phyloP scores from a whole-genome alignment of 1,140 invertebrate species.

The Carcinoscorpius rotundicauda region DNA sequence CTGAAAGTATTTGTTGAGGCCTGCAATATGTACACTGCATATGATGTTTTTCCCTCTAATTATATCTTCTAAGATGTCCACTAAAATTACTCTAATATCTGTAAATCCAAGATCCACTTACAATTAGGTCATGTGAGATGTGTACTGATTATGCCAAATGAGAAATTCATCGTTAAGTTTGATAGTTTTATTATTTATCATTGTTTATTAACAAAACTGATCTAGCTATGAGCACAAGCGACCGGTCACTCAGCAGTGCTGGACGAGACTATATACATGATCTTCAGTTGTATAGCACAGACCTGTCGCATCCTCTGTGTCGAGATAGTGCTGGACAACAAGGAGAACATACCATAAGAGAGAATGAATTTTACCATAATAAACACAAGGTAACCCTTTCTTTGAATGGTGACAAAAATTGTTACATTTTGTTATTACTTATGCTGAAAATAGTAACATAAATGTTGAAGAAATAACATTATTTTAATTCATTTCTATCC shows the following conservation, averaged over 20 bases:
- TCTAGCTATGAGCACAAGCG: constrained; percentile 6
- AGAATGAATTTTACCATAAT: constrained; percentile 18
- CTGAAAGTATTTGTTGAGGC: too few relatives aligned
- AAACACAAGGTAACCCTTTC: constrained; percentile 12
- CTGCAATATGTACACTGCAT: too few relatives aligned
- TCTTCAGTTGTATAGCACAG: constrained; percentile 8
- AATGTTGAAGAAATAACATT: background rate
- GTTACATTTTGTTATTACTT: background rate
- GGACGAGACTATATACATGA: constrained; percentile 14
- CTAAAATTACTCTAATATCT: too few relatives aligned
- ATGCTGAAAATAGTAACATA: background rate
- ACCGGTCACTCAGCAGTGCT: constrained; percentile 15
- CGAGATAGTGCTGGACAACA: constrained; percentile 14
- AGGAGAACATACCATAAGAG: constrained; percentile 11
- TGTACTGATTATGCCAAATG: too few relatives aligned
- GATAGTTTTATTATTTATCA: too few relatives aligned
- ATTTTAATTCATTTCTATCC: background rate
- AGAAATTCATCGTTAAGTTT: too few relatives aligned
- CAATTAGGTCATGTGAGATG: too few relatives aligned
- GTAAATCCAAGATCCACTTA: too few relatives aligned
- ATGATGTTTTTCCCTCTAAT: too few relatives aligned
- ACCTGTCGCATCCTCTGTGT: constrained; percentile 8
- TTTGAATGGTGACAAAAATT: too few relatives aligned
- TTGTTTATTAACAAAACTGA: too few relatives aligned
- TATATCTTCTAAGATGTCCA: too few relatives aligned